Base-by-base conservation (phyloP, 2,797 vertebrate species). In the Alosa sapidissima region DNA sequence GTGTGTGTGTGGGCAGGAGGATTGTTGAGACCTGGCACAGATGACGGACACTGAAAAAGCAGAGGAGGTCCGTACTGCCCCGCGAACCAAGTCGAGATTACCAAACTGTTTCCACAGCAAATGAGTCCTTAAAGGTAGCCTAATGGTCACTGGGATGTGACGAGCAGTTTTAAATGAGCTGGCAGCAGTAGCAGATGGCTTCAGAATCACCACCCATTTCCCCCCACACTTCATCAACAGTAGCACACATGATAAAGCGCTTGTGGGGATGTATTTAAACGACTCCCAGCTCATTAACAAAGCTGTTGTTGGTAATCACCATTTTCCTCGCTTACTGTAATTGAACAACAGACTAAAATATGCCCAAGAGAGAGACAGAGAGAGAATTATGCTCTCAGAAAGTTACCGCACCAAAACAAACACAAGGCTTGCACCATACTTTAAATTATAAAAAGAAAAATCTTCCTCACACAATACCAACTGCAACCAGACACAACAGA, bases 261-360 rank as follows among this genome's bases (percentile, higher is more conserved):
- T 0, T 78, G 72, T 21, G 7, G 21, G 16, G 14, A 19, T 78
- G 36, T 2, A 45, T 78, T 47, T 7, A 47, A 47, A 19, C 2
- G 5, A 78, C 72, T 47, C 36, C 36, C 72, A 47, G 16, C 16
- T 45, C 28, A 36, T 72, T 36, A 72, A 36, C 65, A 36, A 7
- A 72, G 65, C 65, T 72, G 33, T 16, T 72, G 65, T 41, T 36
- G 13, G 62, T 78, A 78, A 36, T 47, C 68, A 72, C 68, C 68
- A 72, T 72, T 13, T 41, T 72, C 72, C 72, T 78, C 16, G 21
- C 16, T 78, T 21, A 21, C 72, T 13, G 28, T 72, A 36, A 72
- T 36, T 14, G 33, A 36, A 41, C 36, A 11, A 72, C 28, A 41
- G 65, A 41, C 11, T 41, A 33, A 36, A 13, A 33, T 68, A 41